phyloP scores from a whole-genome alignment of 2,113 vertebrate species.

The Heterocephalus glaber region DNA sequence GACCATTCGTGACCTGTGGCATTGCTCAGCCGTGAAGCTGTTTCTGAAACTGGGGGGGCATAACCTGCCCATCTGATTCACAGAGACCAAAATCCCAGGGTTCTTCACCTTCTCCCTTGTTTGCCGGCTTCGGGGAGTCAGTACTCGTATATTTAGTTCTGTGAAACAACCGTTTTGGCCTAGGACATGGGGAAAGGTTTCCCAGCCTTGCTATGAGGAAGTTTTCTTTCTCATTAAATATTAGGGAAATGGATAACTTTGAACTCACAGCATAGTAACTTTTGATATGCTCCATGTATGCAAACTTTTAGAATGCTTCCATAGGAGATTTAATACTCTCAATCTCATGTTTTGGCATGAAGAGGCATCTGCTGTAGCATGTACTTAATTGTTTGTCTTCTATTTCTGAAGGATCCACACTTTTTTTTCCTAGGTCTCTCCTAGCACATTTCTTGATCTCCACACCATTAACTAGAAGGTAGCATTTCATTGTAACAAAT shows the following conservation, averaged over 20 bases:
- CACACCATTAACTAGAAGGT: not conserved
- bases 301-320: not conserved
- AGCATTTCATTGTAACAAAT: not conserved
- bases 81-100: not conserved
- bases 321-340: not conserved
- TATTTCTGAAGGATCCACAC: not conserved
- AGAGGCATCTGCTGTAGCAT: not conserved
- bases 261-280: not conserved
- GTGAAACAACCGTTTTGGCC: not conserved
- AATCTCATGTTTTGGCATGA: not conserved
- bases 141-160: not conserved
- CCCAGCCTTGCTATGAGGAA: not conserved
- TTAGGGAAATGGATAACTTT: not conserved
- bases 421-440: not conserved
- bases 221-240: not conserved
- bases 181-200: not conserved
- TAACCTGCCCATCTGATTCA: not conserved
- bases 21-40: not conserved
- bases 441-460: not conserved
- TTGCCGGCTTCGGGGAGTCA: not conserved
- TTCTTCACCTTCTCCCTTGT: not conserved
- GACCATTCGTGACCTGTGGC: not conserved
- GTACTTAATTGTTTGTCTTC: not conserved
- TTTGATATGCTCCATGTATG: not conserved
- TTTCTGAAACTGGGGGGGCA: not conserved